Conservation (phyloP, 2,888 invertebrate genomes). For the Miltochrista miniata region DNA sequence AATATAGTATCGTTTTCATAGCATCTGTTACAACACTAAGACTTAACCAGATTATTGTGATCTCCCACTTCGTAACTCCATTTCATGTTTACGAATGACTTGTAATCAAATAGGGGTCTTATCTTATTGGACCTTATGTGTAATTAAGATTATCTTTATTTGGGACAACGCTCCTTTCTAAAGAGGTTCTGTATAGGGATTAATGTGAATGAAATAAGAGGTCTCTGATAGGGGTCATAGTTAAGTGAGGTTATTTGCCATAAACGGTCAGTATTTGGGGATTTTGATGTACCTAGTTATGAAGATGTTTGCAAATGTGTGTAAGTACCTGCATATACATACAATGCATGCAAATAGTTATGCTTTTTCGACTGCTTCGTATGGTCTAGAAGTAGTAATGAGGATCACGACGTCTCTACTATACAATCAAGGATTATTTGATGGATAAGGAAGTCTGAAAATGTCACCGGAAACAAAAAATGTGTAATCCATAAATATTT, state of each 20-base stretch:
- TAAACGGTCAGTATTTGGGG: not conserved
- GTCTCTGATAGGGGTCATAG: conserved; percentile 1
- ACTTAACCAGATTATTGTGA: conserved; percentile 5
- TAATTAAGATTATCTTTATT: conserved; percentile 40
- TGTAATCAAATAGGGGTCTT: conserved; percentile 31
- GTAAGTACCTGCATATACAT: too few species aligned
- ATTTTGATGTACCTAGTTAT: not conserved
- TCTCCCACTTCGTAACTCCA: conserved; percentile 2
- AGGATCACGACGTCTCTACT: too few species aligned
- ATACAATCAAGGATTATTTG: too few species aligned
- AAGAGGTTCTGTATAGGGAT: conserved; percentile 9
- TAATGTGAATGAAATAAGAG: conserved; percentile 11
- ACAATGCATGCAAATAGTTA: too few species aligned
- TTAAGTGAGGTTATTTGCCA: not conserved
- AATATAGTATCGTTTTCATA: conserved; percentile 3
- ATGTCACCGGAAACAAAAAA: too few species aligned
- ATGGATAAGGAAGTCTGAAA: too few species aligned
- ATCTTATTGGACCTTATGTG: conserved; percentile 23
- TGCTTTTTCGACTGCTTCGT: too few species aligned
- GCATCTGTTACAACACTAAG: not conserved
- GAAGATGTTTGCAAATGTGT: too few species aligned
- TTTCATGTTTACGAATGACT: conserved; percentile 11
- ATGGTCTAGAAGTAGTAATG: too few species aligned
- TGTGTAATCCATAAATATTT: too few species aligned
- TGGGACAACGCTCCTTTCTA: conserved; percentile 19